These are phyloP conservation scores for Bucorvus abyssinicus DNA, from an alignment of 2,797 vertebrate genomes.

Conservation along the genomic window DNA sequence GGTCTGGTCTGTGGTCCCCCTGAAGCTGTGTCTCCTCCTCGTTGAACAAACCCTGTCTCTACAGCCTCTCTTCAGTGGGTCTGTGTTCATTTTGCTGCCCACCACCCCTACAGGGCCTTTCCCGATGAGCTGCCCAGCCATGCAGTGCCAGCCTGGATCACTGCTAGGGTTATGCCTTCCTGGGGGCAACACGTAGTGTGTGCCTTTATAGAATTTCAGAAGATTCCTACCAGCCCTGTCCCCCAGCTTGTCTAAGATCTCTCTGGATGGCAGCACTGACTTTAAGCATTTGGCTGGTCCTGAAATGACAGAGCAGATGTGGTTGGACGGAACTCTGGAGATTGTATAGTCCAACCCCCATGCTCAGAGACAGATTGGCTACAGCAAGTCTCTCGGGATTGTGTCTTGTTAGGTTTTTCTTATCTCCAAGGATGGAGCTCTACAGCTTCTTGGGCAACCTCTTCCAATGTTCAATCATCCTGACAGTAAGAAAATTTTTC, in stretches of 20 bases:
- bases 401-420: not conserved
- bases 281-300: not conserved
- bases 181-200: fast-evolving
- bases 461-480: not conserved
- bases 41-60: not conserved
- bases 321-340: not conserved
- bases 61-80: not conserved
- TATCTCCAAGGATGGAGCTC: not conserved
- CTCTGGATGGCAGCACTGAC: not conserved
- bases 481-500: not conserved
- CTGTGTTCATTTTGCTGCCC: not conserved
- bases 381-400: not conserved
- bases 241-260: not conserved
- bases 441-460: not conserved
- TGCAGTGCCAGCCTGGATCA: fast-evolving
- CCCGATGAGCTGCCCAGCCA: not conserved
- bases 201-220: not conserved
- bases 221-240: not conserved
- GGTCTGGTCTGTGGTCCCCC: not conserved
- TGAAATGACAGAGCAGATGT: not conserved
- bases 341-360: not conserved
- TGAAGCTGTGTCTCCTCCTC: not conserved
- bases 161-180: not conserved
- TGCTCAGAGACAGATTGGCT: not conserved
- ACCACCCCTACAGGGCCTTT: not conserved